Base-by-base conservation (phyloP, 2,797 vertebrate genomes). In the Melanotaenia parkinsoni region DNA sequence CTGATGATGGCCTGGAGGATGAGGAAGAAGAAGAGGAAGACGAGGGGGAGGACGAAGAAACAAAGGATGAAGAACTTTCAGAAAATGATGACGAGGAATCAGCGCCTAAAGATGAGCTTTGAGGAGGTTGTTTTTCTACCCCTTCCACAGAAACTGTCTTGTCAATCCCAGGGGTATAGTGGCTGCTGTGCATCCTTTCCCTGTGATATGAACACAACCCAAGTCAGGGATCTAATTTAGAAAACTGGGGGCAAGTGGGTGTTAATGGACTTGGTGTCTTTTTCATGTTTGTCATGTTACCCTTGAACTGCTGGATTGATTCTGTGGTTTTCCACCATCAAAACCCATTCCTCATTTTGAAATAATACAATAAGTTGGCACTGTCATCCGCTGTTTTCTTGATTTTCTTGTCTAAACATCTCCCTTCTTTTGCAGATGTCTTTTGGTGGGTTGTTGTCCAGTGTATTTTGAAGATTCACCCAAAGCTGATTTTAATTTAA, bases 181-280 rank as follows among this genome's bases (percentile, higher is more conserved):
- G 93, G 91, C 90, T 94, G 93, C 92, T 93, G 91, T 93, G 92
- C 93, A 93, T 93, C 92, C 91, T 90, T 89, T 87, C 86, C 89
- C 88, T 91, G 88, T 82, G 77, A 87, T 72, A 54, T 51, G 86
- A 87, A 91, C 85, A 77, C 63, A 62, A 81, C 70, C 71, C 69
- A 70, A 45, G 66, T 77, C 76, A 54, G 72, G 72, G 70, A 62
- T 76, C 59, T 81, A 77, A 80, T 81, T 72, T 84, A 82, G 77
- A 85, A 74, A 74, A 77, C 30, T 5, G 54, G 58, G 76, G 58
- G 33, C 58, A 66, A 72, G 32, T 74, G 68, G 74, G 50, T 83
- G 72, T 73, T 80, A 59, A 67, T 77, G 74, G 74, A 84, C 32
- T 76, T 83, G 75, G 72, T 83, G 68, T 81, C 37, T 73, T 45